A percentile compares a stretch with the other conserved stretches of the same genome.
These are phyloP conservation scores for Gorsachius goisagi DNA, from an alignment of 2,113 vertebrate species.

Conservation along the genomic window DNA sequence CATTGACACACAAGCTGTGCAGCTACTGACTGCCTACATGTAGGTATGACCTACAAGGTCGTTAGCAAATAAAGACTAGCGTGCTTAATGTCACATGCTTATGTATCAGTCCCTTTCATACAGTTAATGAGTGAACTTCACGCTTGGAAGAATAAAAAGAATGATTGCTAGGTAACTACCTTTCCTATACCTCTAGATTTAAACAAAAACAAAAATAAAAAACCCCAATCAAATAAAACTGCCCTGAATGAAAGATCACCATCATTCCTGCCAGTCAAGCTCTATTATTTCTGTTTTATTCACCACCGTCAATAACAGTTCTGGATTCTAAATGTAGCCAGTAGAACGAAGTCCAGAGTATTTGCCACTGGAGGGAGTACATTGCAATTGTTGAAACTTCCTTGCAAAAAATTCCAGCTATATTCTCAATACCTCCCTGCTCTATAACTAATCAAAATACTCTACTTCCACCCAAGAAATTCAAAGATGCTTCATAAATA, in stretches of 20 bases:
- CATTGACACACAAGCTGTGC: background rate
- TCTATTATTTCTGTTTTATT: background rate
- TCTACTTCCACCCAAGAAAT: background rate
- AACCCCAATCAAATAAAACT: background rate
- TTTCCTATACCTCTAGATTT: background rate
- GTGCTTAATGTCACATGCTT: fast-evolving
- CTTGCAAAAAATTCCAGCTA: background rate
- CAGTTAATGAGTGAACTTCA: background rate
- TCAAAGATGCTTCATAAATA: background rate
- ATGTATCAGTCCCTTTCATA: background rate
- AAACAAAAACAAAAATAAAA: background rate
- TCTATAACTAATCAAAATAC: background rate
- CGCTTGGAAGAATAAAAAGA: background rate
- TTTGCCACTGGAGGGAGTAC: background rate
- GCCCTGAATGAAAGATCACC: background rate
- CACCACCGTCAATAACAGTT: background rate
- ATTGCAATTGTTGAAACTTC: background rate
- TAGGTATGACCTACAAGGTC: background rate
- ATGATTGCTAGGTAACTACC: background rate
- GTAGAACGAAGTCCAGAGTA: background rate
- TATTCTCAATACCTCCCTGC: background rate
- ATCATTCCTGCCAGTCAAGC: fast-evolving
- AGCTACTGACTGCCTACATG: background rate
- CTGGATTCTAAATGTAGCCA: background rate
- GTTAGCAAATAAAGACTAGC: background rate